phyloP scores from a whole-genome alignment of 2,113 vertebrate species.

The Pampusana beccarii region DNA sequence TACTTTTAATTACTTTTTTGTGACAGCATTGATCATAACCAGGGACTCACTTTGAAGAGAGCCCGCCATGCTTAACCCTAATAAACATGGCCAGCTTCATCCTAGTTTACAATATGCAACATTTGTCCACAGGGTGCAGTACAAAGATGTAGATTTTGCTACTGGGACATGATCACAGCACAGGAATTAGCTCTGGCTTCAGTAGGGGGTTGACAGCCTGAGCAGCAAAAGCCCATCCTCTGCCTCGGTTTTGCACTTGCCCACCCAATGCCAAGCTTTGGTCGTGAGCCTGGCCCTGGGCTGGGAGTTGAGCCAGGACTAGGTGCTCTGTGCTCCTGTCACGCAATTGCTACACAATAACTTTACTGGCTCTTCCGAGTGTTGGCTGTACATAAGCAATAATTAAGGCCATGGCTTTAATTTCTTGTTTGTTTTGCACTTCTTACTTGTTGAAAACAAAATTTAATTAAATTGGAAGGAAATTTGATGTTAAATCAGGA shows the following conservation, averaged over 20 bases:
- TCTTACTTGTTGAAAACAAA: background rate
- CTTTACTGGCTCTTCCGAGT: background rate
- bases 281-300: background rate
- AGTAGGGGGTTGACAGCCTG: background rate
- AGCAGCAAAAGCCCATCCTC: background rate
- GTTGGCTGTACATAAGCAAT: rapidly evolving
- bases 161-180: background rate
- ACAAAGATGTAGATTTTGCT: background rate
- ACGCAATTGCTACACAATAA: rapidly evolving
- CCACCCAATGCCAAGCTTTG: rapidly evolving
- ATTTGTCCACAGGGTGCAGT: background rate
- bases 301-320: background rate
- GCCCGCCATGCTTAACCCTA: background rate
- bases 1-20: background rate
- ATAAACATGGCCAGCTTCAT: background rate
- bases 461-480: background rate
- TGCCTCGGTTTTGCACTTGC: background rate
- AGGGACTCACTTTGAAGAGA: background rate
- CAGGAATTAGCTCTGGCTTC: background rate
- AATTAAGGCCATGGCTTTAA: background rate
- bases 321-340: background rate
- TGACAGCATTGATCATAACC: background rate
- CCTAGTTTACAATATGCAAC: rapidly evolving
- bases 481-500: background rate
- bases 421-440: background rate